A percentile compares a stretch with the other conserved stretches of the same genome.
phyloP scores from a whole-genome alignment of 2,797 vertebrate species.

The Semaprochilodus insignis region DNA sequence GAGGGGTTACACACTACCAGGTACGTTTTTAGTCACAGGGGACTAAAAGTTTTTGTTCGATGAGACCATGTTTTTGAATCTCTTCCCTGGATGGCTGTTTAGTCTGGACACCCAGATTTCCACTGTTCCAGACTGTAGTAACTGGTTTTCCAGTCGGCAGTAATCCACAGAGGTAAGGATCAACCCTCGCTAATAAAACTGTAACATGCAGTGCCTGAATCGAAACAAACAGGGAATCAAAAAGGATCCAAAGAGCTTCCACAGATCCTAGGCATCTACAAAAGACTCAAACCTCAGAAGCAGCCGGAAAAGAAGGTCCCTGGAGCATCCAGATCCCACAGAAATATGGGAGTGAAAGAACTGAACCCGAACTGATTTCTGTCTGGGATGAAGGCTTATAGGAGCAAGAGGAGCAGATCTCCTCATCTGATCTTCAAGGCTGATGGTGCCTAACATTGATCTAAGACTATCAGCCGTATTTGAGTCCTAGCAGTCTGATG shows the following conservation, averaged over 20 bases:
- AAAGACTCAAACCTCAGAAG: background rate
- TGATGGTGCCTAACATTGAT: constrained; percentile 36
- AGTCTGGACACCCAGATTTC: constrained; percentile 12
- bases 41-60: background rate
- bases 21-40: too few relatives aligned
- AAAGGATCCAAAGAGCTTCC: background rate
- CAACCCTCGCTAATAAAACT: too few relatives aligned
- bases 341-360: constrained; percentile 18
- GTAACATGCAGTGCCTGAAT: too few relatives aligned
- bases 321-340: background rate
- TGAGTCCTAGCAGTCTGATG: constrained; percentile 38
- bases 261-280: background rate
- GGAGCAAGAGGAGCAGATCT: constrained; percentile 16
- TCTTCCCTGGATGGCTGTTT: background rate
- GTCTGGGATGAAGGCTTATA: constrained; percentile 35
- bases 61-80: too few relatives aligned
- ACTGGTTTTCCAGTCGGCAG: background rate
- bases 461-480: constrained; percentile 48
- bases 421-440: constrained; percentile 14
- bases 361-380: constrained; percentile 47
- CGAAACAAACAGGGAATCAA: constrained; percentile 3
- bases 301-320: background rate
- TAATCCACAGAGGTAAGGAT: constrained; percentile 17
- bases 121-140: constrained; percentile 38
- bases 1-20: too few relatives aligned